Evolutionary conservation across 2,888 invertebrate genomes (phyloP), one percentile per base, ranked within the genome.

Genomic region (Caenorhabditis virilis): DNA sequence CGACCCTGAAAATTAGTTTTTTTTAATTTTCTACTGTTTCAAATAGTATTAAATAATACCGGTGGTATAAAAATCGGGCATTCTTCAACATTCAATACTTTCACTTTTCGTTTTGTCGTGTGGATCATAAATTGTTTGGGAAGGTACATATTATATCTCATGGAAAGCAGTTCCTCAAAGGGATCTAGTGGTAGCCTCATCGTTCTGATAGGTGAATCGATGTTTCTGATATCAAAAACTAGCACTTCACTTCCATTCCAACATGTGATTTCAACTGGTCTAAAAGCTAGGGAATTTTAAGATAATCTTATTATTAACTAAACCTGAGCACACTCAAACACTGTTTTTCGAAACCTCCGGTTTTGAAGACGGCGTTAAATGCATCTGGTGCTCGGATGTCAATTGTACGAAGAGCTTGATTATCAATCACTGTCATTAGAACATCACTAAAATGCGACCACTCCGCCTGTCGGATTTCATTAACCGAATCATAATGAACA

Each of bases 111-210:
- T 2, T 38, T 30, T n/a, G 15, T 55, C 11, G 64, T 64, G 25
- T 64, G 64, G 20, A 64, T 25, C 26, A 58, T 57, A 35, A 64
- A 27, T 33, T 64, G 50, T 18, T 58, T 54, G 2, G 51, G 41
- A 4, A 64, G 45, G 36, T 64, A 64, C 1, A 54, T 49, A 43
- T 58, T 64, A 46, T 51, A 64, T 27, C 47, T 49, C 54, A 64
- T 55, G 20, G 20, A 2, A 9, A 64, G 9, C 1, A 1, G 15
- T 9, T 64, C 35, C 15, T 6, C 23, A 2, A 1, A 36, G 1
- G 4, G 55, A 26, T 18, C 25, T 49, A 30, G 54, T 27, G 13
- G 33, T 22, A 50, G 38, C n/a, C 46, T n/a, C n/a, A n/a, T n/a
- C n/a, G n/a, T 36, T 23, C 27, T 36, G 33, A 52, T 41, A 3